Percentiles rank a stretch among this genome's conserved stretches.
These are phyloP conservation scores for Zaprionus lineosus DNA, from an alignment of 2,888 invertebrate species.

Conservation along the genomic window DNA sequence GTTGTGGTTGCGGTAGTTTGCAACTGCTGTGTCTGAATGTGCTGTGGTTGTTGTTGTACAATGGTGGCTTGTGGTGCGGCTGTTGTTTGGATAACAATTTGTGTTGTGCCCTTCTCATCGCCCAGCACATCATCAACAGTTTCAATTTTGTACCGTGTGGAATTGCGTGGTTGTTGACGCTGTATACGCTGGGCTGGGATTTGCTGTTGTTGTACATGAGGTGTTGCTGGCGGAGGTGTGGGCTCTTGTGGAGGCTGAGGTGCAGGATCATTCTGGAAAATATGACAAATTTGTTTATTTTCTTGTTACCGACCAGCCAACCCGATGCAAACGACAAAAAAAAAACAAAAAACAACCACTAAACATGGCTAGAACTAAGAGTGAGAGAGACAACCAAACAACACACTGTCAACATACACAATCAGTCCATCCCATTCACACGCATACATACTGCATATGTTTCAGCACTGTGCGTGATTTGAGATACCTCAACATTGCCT, in stretches of 20 bases:
- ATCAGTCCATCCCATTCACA: conserved; percentile 21
- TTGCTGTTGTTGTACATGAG: conserved; percentile 81
- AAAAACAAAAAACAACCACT: conserved; percentile 61
- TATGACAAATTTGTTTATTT: conserved; percentile 5
- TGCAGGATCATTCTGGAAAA: conserved; percentile 86
- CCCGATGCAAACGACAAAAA: too few species aligned
- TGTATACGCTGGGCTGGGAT: conserved; percentile 80
- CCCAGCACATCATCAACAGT: conserved; percentile 86
- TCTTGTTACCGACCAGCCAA: neutral
- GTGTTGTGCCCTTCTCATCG: conserved; percentile 84
- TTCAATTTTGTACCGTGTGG: conserved; percentile 85
- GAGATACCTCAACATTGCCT: conserved; percentile 52
- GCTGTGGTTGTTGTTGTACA: conserved; percentile 69
- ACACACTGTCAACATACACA: neutral
- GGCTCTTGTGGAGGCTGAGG: conserved; percentile 87
- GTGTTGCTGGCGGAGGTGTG: conserved; percentile 85
- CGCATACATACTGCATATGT: conserved; percentile 1
- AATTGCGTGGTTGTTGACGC: conserved; percentile 80
- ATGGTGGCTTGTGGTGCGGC: conserved; percentile 78
- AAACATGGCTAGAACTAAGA: neutral
- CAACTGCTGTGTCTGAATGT: conserved; percentile 66
- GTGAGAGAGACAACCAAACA: conserved; percentile 42
- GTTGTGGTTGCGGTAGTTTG: conserved; percentile 74
- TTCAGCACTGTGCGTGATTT: conserved; percentile 16
- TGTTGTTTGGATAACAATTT: conserved; percentile 84